Conservation (phyloP, 2,888 invertebrate genomes). For the Hetaerina titia region DNA sequence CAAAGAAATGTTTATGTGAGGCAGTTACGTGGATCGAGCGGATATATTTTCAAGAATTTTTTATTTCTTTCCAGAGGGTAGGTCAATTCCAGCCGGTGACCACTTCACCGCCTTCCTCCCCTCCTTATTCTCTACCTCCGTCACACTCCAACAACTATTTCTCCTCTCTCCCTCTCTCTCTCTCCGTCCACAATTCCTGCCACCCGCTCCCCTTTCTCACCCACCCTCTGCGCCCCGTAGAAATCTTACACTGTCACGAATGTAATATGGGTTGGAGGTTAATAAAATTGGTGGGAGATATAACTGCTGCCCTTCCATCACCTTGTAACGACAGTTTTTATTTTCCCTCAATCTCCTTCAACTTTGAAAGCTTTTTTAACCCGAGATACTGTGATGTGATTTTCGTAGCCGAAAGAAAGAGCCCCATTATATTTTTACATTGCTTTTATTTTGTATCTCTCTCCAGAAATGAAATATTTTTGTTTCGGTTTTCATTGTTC, state of each 20-base stretch:
- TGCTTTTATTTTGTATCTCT: background rate
- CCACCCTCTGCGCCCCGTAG: background rate
- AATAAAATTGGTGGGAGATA: slow-evolving; percentile 48
- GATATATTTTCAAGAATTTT: background rate
- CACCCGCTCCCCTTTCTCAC: background rate
- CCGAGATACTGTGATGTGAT: background rate
- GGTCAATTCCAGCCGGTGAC: background rate
- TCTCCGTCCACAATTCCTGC: background rate
- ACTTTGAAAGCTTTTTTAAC: background rate
- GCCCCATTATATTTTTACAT: background rate
- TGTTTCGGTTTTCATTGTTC: no score
- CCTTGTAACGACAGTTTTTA: slow-evolving; percentile 29
- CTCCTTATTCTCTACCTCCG: background rate
- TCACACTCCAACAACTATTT: background rate
- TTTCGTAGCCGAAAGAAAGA: background rate
- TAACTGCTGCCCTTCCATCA: slow-evolving; percentile 16
- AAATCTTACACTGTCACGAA: slow-evolving; percentile 33
- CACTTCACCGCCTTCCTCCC: background rate
- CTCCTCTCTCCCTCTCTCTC: background rate
- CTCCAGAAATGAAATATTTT: background rate
- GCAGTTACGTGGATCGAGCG: background rate
- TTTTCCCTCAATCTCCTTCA: background rate
- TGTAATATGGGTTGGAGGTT: background rate
- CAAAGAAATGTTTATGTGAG: no score
- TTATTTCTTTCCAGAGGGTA: background rate